Conservation (phyloP, 2,797 vertebrate genomes). For the Smutsia gigantea region DNA sequence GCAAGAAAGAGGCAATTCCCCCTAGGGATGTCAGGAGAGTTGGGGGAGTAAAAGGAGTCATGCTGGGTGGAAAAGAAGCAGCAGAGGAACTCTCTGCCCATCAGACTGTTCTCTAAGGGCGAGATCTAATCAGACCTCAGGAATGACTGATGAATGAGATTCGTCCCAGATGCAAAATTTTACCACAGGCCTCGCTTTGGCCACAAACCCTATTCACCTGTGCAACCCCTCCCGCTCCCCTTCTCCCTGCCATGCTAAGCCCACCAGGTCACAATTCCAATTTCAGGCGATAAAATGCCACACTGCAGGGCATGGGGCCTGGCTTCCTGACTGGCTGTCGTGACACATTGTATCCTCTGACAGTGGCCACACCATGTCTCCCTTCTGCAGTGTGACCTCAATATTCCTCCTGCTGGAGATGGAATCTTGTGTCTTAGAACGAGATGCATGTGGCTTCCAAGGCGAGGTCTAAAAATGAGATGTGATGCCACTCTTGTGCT, state of each 20-base stretch:
- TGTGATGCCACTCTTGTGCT: accelerated
- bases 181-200: accelerated
- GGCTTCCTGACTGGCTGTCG: background rate
- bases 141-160: background rate
- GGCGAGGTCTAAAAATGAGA: background rate
- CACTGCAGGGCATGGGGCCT: accelerated
- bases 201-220: background rate
- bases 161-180: background rate
- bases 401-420: background rate
- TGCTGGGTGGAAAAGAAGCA: background rate
- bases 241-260: background rate
- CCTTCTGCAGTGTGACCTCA: background rate
- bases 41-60: background rate
- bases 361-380: background rate
- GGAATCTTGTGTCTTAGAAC: background rate
- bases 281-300: background rate
- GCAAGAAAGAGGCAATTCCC: background rate
- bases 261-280: background rate
- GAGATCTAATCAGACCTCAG: background rate
- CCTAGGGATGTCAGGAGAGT: background rate
- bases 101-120: background rate
- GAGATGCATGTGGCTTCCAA: background rate
- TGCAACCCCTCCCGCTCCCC: background rate
- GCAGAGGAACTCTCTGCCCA: background rate
- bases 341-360: background rate